These are phyloP conservation scores for Pediacus dermestoides DNA, from an alignment of 2,888 invertebrate genomes.

Conservation along the genomic window DNA sequence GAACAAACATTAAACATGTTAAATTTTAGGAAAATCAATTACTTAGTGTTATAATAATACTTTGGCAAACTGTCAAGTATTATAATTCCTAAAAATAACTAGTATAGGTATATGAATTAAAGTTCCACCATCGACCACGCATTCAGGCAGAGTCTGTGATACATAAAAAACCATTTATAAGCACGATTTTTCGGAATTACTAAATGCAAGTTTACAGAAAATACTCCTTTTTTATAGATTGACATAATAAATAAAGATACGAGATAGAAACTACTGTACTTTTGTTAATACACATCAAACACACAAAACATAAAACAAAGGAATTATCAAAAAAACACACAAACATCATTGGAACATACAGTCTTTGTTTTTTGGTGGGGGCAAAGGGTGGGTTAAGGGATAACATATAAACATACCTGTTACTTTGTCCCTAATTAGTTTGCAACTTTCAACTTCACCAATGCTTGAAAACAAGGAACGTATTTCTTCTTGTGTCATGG, in stretches of 20 bases:
- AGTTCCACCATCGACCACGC: slow-evolving; percentile 18
- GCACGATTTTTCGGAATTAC: neutral
- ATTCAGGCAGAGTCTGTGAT: slow-evolving; percentile 8
- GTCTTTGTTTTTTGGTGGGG: neutral
- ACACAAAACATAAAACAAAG: too few relatives aligned
- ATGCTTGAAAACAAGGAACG: slow-evolving; percentile 96
- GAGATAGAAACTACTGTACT: too few relatives aligned
- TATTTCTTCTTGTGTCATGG: slow-evolving; percentile 99
- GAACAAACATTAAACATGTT: neutral
- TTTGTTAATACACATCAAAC: too few relatives aligned
- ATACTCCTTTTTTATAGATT: too few relatives aligned
- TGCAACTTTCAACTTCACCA: slow-evolving; percentile 99
- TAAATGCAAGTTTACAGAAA: neutral
- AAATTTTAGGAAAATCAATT: slow-evolving; percentile 19
- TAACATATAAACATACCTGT: slow-evolving; percentile 69
- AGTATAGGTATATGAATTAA: slow-evolving; percentile 16
- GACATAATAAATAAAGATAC: too few relatives aligned
- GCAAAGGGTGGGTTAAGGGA: neutral
- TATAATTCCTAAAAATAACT: slow-evolving; percentile 27
- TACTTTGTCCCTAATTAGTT: slow-evolving; percentile 97
- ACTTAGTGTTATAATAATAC: slow-evolving; percentile 21
- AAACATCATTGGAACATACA: too few relatives aligned
- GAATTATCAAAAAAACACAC: too few relatives aligned
- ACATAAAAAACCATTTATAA: too few relatives aligned
- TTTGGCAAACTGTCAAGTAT: slow-evolving; percentile 25